phyloP scores from a whole-genome alignment of 2,797 vertebrate species.

The Ataeniobius toweri region DNA sequence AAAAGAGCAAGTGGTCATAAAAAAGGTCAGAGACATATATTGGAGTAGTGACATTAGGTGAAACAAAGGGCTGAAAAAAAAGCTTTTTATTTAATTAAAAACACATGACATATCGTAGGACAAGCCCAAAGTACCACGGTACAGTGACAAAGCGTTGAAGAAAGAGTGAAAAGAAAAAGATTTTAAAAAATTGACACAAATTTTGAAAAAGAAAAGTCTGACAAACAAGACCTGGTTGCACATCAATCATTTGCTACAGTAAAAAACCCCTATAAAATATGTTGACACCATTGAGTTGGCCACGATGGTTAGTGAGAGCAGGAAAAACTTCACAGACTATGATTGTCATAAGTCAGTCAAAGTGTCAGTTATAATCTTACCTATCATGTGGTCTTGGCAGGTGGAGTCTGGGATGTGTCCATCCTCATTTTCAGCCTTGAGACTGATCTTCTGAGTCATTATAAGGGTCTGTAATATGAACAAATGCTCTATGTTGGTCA shows the following conservation, averaged over 20 bases:
- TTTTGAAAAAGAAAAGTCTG: background rate
- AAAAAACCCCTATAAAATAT: too few relatives aligned
- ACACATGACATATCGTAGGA: background rate
- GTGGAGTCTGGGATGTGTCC: constrained; percentile 75
- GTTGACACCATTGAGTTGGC: too few relatives aligned
- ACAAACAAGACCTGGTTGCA: background rate
- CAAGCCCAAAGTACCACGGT: too few relatives aligned
- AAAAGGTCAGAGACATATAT: background rate
- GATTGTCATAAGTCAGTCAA: background rate
- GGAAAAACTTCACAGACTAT: too few relatives aligned
- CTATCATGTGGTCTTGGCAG: constrained; percentile 88
- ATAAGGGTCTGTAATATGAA: constrained; percentile 78
- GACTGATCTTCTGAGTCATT: constrained; percentile 79
- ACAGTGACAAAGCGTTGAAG: too few relatives aligned
- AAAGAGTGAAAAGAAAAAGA: background rate
- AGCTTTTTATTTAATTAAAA: background rate
- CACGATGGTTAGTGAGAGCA: too few relatives aligned
- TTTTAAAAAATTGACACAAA: background rate
- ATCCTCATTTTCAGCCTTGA: constrained; percentile 80
- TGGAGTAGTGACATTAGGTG: background rate
- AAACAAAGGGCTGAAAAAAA: background rate
- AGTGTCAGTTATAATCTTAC: constrained; percentile 68
- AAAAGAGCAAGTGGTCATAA: background rate
- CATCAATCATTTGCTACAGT: background rate
- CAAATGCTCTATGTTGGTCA: background rate